phyloP scores from a whole-genome alignment of 37 sponge, comb jelly and placozoan genomes.

The Beroe forskalii region DNA sequence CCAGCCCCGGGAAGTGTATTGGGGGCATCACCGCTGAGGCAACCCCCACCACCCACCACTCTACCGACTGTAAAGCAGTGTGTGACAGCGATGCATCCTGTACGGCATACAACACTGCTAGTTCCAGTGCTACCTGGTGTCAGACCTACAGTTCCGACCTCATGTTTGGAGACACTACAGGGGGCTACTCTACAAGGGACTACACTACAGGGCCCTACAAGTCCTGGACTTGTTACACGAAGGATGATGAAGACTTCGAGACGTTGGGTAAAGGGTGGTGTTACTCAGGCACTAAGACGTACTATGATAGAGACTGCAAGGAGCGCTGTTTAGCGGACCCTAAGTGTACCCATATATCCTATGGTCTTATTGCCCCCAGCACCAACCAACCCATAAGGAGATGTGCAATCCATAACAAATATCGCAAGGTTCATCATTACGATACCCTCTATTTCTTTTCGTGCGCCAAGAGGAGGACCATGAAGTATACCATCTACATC shows the following conservation, averaged over 20 bases:
- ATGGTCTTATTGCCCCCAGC: not conserved
- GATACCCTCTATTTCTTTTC: too few species aligned
- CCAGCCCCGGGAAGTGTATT: not conserved
- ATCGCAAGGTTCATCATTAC: too few species aligned
- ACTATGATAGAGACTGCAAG: not conserved
- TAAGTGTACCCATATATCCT: not conserved
- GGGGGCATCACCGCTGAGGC: not conserved
- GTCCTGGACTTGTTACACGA: not conserved
- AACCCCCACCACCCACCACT: not conserved
- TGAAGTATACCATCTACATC: not conserved
- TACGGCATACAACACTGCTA: not conserved
- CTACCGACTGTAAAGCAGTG: not conserved
- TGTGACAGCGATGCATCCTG: not conserved
- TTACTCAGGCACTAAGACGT: not conserved
- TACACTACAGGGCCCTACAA: too few species aligned
- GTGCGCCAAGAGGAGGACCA: not conserved
- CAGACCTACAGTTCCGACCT: not conserved
- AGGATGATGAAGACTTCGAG: not conserved
- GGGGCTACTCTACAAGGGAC: too few species aligned
- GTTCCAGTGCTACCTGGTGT: not conserved
- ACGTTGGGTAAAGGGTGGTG: not conserved
- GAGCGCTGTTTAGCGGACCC: not conserved
- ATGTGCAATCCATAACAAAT: not conserved
- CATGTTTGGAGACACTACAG: not conserved
- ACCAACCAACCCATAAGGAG: not conserved